Conservation (phyloP, 1,140 invertebrate genomes). For the Drosophila rufa region DNA sequence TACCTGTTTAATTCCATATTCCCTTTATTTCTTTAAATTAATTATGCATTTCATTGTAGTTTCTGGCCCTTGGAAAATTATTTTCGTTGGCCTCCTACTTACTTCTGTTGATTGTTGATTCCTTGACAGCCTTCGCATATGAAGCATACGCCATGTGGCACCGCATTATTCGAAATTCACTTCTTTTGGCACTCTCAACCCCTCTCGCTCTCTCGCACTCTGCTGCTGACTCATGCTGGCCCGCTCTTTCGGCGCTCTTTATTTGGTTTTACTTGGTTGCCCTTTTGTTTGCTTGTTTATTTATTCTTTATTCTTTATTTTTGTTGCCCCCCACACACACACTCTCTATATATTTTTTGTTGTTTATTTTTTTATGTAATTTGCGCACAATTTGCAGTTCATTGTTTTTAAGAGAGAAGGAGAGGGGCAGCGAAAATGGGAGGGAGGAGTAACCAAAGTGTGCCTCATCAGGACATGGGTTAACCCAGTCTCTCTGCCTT, state of each 20-base stretch:
- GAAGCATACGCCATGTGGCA: slow-evolving; percentile 49
- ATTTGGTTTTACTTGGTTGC: slow-evolving; percentile 38
- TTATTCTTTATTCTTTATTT: slow-evolving; percentile 28
- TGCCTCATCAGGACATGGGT: slow-evolving; percentile 35
- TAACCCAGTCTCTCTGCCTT: slow-evolving; percentile 7
- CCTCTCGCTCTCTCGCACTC: not conserved
- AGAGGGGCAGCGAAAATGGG: not conserved
- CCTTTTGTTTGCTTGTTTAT: slow-evolving; percentile 47
- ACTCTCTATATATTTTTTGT: slow-evolving; percentile 20
- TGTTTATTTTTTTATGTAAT: slow-evolving; percentile 38
- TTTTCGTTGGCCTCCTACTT: slow-evolving; percentile 9
- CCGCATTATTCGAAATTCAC: slow-evolving; percentile 29
- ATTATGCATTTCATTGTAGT: slow-evolving; percentile 3
- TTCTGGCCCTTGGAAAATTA: slow-evolving; percentile 12
- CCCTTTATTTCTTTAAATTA: not conserved
- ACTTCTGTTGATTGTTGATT: not conserved
- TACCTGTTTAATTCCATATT: not conserved
- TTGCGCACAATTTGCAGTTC: slow-evolving; percentile 64
- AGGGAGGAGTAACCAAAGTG: slow-evolving; percentile 11
- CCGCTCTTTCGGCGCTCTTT: slow-evolving; percentile 28
- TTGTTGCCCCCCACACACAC: slow-evolving; percentile 2
- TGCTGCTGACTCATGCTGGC: slow-evolving; percentile 31
- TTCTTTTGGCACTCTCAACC: slow-evolving; percentile 13
- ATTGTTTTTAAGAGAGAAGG: slow-evolving; percentile 53
- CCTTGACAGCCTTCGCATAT: slow-evolving; percentile 22